Percentiles rank a stretch among this genome's conserved stretches.
These are phyloP conservation scores for Sialia sialis DNA, from an alignment of 2,113 vertebrate species.

Conservation along the genomic window DNA sequence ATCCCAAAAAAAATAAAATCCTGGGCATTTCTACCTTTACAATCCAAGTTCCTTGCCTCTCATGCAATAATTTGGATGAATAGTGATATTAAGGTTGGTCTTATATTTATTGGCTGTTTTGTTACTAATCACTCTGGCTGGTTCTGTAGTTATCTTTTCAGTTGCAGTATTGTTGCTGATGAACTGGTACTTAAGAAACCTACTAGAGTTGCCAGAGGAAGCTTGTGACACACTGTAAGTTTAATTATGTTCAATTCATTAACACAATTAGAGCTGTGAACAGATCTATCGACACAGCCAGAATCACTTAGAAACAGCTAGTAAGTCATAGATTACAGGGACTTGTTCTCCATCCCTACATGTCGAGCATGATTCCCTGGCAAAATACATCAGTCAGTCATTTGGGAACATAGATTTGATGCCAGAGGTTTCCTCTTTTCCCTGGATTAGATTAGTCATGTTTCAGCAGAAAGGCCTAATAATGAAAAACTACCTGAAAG, in stretches of 20 bases:
- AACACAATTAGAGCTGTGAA: conserved; percentile 76
- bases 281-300: conserved; percentile 74
- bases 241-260: conserved; percentile 81
- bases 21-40: neutral
- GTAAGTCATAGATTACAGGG: conserved; percentile 65
- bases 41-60: neutral
- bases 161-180: neutral
- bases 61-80: neutral
- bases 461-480: conserved; percentile 25
- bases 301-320: conserved; percentile 71
- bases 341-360: conserved; percentile 21
- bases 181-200: conserved; percentile 54
- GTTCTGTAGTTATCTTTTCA: neutral
- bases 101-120: neutral
- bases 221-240: conserved; percentile 69
- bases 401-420: neutral
- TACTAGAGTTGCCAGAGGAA: conserved; percentile 68
- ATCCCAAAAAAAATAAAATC: neutral
- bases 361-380: neutral
- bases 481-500: neutral
- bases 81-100: neutral
- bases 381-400: conserved; percentile 22
- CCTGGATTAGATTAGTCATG: neutral
- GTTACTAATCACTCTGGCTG: accelerated
- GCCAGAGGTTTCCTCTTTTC: neutral